Percentiles rank a stretch among this genome's conserved stretches.
These are phyloP conservation scores for Nothura maculosa DNA, from an alignment of 2,797 vertebrate species.

Conservation along the genomic window DNA sequence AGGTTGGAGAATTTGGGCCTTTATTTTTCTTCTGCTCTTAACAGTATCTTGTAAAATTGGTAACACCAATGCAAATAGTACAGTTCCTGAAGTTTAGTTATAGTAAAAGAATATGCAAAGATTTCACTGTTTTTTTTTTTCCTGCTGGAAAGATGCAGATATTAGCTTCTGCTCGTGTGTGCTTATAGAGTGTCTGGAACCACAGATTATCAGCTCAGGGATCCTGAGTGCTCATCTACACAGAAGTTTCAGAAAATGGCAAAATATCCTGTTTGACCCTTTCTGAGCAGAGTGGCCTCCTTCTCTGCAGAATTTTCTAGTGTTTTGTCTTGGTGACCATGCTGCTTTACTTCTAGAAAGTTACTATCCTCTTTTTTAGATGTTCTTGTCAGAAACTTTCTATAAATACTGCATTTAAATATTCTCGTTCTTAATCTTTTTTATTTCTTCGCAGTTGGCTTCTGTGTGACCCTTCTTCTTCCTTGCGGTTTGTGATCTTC, in stretches of 20 bases:
- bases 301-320: neutral
- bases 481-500: neutral
- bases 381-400: neutral
- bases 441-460: neutral
- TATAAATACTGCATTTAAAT: neutral
- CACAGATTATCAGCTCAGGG: neutral
- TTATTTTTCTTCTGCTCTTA: slow-evolving; percentile 29
- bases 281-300: too few species aligned
- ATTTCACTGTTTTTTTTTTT: neutral
- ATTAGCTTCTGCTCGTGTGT: neutral
- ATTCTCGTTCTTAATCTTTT: neutral
- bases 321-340: neutral
- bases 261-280: neutral
- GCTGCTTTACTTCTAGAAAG: neutral
- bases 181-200: neutral
- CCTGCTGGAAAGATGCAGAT: neutral
- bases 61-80: neutral
- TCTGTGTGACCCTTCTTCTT: neutral
- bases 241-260: accelerated
- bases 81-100: neutral
- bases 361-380: neutral
- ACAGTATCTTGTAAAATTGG: neutral
- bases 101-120: neutral
- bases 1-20: slow-evolving; percentile 21
- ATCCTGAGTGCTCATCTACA: neutral